Evolutionary conservation across 2,113 vertebrate species (phyloP), one percentile per base, ranked within the genome.

Genomic region (Catharus fuscescens): DNA sequence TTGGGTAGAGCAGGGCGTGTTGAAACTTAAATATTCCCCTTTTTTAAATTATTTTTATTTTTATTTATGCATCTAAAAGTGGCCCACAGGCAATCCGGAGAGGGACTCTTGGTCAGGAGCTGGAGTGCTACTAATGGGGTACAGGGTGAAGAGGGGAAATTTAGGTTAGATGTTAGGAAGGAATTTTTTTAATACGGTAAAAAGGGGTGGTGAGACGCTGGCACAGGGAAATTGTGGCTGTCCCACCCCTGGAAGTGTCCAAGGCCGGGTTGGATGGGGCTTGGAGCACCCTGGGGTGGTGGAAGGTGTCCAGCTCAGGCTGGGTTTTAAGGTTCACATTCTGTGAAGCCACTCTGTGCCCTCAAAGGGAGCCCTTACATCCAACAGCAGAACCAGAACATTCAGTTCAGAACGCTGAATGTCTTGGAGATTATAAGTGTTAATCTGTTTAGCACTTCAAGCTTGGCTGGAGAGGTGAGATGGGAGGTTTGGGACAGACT

Each of bases 321-420:
- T 53, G 54, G 62, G 15, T 31, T 76, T 76, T 54, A 23, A 47
- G 10, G 6, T 6, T 6, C 5, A 31, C 11, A 5, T 18, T 38
- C 38, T 34, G 7, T 34, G 56, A 25, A 64, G 7, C 44, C 1
- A 4, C 36, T 26, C 31, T 7, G 0, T 21, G 34, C 47, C 14
- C 42, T 47, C 59, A 32, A 56, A 72, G 15, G 23, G 57, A 85
- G 8, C 42, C 26, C n/a, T 70, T 61, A 40, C 31, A 19, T 19
- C 6, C 36, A 47, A 3, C 62, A 34, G 88, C n/a, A 53, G 50
- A 70, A 11, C 67, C 13, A 36, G 62, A 54, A 21, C 2, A 56
- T 47, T 88, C 24, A 3, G 12, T 56, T 86, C 60, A 32, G 42
- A 34, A 13, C 3, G 21, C 44, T 53, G 8, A 59, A 62, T 20